Evolutionary conservation across 2,113 vertebrate species (phyloP).

Genomic region (Cinclus mexicanus): DNA sequence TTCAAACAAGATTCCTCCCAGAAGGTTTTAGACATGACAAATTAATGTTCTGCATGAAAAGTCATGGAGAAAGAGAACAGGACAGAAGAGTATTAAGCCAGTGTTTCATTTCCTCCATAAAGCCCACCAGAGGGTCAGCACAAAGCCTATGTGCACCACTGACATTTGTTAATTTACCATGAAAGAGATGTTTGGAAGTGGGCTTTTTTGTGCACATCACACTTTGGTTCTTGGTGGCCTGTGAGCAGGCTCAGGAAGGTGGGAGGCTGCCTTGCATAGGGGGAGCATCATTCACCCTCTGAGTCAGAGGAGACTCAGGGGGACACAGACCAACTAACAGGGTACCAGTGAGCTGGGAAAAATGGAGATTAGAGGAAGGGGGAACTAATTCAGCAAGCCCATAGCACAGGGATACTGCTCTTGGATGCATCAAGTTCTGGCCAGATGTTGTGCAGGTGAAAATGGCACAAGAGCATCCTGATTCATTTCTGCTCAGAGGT

Average conservation of each 20-base stretch:
- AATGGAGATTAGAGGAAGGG: accelerated
- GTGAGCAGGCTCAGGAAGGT: not conserved
- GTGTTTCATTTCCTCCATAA: not conserved
- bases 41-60: not conserved
- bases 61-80: not conserved
- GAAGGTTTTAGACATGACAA: not conserved
- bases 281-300: not conserved
- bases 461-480: not conserved
- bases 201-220: accelerated
- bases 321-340: accelerated
- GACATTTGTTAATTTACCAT: not conserved
- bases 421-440: not conserved
- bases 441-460: not conserved
- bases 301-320: accelerated
- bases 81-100: not conserved
- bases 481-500: not conserved
- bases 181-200: not conserved
- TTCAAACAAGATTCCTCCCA: not conserved
- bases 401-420: not conserved
- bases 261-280: not conserved
- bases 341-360: not conserved
- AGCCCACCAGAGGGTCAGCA: accelerated
- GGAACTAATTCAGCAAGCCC: not conserved
- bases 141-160: not conserved
- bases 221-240: not conserved